Percentiles rank a stretch among this genome's conserved stretches.
Conservation (phyloP, 1,140 invertebrate genomes). For the Plutomurus gul region DNA sequence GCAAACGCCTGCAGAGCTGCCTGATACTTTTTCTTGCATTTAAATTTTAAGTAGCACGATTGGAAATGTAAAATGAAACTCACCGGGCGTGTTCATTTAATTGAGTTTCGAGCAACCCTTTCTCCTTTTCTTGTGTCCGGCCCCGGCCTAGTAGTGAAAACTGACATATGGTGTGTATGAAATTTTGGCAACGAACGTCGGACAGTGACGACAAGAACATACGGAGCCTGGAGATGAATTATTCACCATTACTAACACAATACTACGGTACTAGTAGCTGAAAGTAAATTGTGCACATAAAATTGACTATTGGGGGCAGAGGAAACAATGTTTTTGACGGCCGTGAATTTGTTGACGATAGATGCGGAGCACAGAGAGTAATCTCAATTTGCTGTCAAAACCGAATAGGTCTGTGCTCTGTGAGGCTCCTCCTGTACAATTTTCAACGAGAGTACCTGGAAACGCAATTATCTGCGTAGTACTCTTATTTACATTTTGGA, state of each 20-base stretch:
- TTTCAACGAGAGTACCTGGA: neutral
- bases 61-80: neutral
- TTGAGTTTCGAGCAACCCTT: neutral
- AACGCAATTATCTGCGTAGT: neutral
- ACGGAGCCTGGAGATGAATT: neutral
- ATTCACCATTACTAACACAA: neutral
- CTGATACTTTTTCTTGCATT: conserved; percentile 2
- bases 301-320: conserved; percentile 25
- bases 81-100: neutral
- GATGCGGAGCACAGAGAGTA: no score
- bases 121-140: neutral
- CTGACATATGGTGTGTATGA: neutral
- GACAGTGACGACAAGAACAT: neutral
- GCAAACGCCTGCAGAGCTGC: neutral
- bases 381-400: no score
- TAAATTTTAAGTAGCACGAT: conserved; percentile 8
- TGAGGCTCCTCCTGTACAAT: neutral
- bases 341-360: neutral
- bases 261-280: no score
- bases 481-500: neutral
- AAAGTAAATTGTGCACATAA: conserved; percentile 29
- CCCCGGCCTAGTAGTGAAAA: neutral
- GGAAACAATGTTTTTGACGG: neutral
- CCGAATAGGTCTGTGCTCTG: no score
- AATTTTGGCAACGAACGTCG: neutral